Evolutionary conservation across 2,888 invertebrate genomes (phyloP), one percentile per base, ranked within the genome.

Genomic region (Diploptera punctata): DNA sequence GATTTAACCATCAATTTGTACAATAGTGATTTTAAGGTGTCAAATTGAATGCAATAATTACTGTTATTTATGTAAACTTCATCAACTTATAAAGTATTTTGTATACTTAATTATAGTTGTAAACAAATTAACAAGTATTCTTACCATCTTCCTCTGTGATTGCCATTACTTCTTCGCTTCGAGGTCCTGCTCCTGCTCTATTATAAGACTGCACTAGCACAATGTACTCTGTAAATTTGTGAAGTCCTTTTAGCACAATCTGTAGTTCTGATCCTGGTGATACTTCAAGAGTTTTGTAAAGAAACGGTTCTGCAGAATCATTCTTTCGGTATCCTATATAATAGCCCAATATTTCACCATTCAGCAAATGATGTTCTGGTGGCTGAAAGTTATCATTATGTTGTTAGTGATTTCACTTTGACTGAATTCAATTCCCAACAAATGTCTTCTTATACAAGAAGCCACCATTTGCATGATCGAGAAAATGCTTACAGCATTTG

Each of bases 221-320:
- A 26, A 74, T 77, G 73, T 79, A 79, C 67, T 82, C 86, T 9
- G 87, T 86, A 79, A 81, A 87, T 77, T 86, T 87, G 76, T 85
- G 84, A 67, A 88, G 79, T 73, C 81, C 82, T 67, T 79, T 81
- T 76, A 83, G 75, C 7, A 77, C 77, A 49, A 79, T 77, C 57
- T 79, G 78, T 2, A 76, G 72, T 24, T 68, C 72, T 60, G 65
- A 71, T 7, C 73, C 70, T 21, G 73, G 73, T 4, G 70, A 57
- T 18, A 70, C 70, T 24, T 73, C 73, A 38, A 71, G 29, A 13
- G 73, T 70, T 13, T 70, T 71, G 52, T 73, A 73, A 16, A 65
- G 70, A 38, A 71, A 73, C n/a, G 73, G 67, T 13, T 73, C 73
- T 7, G 73, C 21, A 13, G 73, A 71, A 38, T 70, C 77, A 70